Base-by-base conservation (phyloP, 2,888 invertebrate species). In the Cartodere bifasciata region DNA sequence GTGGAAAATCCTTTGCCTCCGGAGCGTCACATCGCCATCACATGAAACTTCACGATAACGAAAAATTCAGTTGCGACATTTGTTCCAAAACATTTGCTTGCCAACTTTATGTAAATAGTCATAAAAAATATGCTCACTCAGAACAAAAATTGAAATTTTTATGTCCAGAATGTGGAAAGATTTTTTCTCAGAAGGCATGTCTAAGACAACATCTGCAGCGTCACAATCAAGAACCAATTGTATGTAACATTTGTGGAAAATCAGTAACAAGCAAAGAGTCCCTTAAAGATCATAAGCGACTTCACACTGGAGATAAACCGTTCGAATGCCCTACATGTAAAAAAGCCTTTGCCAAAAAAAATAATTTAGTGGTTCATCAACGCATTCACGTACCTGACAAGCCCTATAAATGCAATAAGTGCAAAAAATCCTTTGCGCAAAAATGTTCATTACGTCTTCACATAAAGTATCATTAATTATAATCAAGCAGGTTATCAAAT, bases 341-440 rank as follows among this genome's bases (percentile, higher is more conserved):
- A 36, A 52, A 58, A 37, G 55, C 55, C 42, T 63, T 53, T 29
- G 48, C 50, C 2, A 50, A 50, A 13, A 62, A 60, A 9, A 62
- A 64, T 15, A 49, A 66, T 10, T 42, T 73, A 29, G 63, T 60
- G 17, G 56, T 64, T 0, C 72, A 72, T 32, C 64, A 64, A 62
- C 47, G 62, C 1, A 65, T 63, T 28, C 70, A 70, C 36, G 67
- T 64, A 9, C 66, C 64, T 0, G 64, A 65, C 14, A 65, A 64
- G 39, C 53, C 53, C 4, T 50, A 48, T 32, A 28, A 25, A 9
- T 50, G 54, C 30, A 32, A 30, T 1, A 27, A 41, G 16, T 50
- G 73, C 39, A 66, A 65, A 0, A 68, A 66, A 39, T 64, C 64
- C 16, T 66, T 70, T 43, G 60, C 68, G 0, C 69, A 68, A 23